Conservation (phyloP, 2,113 vertebrate species). For the Turnix velox region DNA sequence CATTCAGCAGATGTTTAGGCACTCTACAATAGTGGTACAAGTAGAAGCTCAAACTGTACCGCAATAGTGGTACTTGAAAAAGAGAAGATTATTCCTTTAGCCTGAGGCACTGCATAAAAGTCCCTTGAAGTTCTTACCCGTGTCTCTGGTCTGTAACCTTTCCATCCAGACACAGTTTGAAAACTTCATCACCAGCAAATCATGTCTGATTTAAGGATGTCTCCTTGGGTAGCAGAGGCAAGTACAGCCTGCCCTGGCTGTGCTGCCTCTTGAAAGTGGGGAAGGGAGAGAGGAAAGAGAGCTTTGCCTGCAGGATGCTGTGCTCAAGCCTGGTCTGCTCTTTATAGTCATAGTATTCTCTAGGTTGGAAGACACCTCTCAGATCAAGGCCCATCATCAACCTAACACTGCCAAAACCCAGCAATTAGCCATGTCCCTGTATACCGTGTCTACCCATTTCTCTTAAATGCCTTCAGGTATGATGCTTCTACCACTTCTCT, state of each 20-base stretch:
- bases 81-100: neutral
- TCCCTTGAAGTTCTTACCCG: neutral
- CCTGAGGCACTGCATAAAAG: neutral
- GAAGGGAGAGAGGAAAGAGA: neutral
- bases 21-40: neutral
- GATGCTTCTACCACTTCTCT: too few species aligned
- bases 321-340: neutral
- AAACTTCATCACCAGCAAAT: neutral
- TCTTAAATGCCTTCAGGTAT: too few species aligned
- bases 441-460: neutral
- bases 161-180: neutral
- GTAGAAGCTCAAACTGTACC: neutral
- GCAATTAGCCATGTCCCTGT: neutral
- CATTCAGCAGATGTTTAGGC: neutral
- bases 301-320: neutral
- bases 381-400: neutral
- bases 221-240: rapidly evolving
- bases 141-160: neutral
- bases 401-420: neutral
- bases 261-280: neutral
- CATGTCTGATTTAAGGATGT: neutral
- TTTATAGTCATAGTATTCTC: neutral
- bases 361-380: neutral
- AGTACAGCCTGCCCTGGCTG: neutral
- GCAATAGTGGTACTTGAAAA: neutral